A percentile compares a stretch with the other conserved stretches of the same genome.
These are phyloP conservation scores for Bombus turneri DNA, from an alignment of 1,140 invertebrate species.

Conservation along the genomic window DNA sequence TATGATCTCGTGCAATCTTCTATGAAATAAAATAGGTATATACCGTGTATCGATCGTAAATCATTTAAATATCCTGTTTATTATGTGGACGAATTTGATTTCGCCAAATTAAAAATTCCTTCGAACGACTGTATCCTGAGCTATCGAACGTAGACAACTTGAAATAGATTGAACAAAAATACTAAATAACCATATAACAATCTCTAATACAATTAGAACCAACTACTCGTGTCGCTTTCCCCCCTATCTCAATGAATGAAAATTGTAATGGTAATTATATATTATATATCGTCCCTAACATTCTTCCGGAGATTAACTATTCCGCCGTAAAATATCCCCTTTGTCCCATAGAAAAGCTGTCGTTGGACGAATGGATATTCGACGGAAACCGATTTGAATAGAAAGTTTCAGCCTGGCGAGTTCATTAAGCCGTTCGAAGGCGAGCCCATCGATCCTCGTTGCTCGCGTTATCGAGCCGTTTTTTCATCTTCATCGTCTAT, in stretches of 20 bases:
- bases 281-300: background rate
- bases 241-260: background rate
- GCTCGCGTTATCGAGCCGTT: constrained; percentile 2
- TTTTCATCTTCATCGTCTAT: constrained; percentile 34
- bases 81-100: background rate
- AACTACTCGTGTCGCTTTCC: background rate
- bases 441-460: constrained; percentile 5
- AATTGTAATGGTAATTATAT: background rate
- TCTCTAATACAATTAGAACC: background rate
- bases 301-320: background rate
- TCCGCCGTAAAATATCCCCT: background rate
- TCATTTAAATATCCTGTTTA: background rate
- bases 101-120: background rate
- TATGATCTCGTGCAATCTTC: too few relatives aligned
- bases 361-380: background rate
- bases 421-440: constrained; percentile 28
- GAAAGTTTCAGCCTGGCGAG: background rate
- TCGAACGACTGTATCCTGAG: too few relatives aligned
- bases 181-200: too few relatives aligned
- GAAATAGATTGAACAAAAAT: too few relatives aligned
- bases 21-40: background rate
- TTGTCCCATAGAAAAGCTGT: too few relatives aligned
- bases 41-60: background rate
- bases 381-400: background rate
- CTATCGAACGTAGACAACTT: too few relatives aligned